Evolutionary conservation across 2,113 vertebrate genomes (phyloP), one percentile per base, ranked within the genome.

Genomic region (Anolis sagrei): DNA sequence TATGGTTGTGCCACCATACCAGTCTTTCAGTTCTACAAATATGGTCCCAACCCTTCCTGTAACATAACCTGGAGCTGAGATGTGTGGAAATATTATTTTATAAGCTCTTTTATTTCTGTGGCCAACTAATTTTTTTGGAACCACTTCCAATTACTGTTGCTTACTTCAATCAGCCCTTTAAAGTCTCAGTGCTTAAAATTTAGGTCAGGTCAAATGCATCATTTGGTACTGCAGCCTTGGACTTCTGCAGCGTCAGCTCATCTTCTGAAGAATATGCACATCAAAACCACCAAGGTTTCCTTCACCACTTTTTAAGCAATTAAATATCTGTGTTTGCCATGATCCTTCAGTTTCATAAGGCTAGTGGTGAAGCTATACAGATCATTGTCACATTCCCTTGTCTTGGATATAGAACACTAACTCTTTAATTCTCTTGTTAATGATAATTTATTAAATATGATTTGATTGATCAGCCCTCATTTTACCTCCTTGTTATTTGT

Each of bases 281-380:
- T 76, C 4, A n/a, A 27, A 72, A 36, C 7, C 27, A 69, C 0
- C 0, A 87, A 23, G 32, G 25, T 82, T 75, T 93, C 78, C 72
- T 90, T 89, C 51, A 83, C 32, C 76, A 39, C 29, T 62, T 34
- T 82, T 68, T 76, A 91, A 89, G 36, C 74, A 82, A 85, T 91
- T 80, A 89, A 51, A 89, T 72, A 89, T 87, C 90, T 90, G 39
- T 87, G 66, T 58, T 58, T 58, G 54, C 79, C 66, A 44, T 82
- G 82, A 88, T 95, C 95, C 21, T 74, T 54, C 16, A 58, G n/a
- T 29, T 21, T 32, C 61, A 13, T 25, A 58, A 69, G 66, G 66
- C 7, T 64, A 1, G 27, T 64, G 23, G 62, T 66, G 23, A 66
- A 36, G 36, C 16, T 19, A 4, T 34, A 34, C 27, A 72, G 5